Percentiles rank a stretch among this genome's conserved stretches.
Conservation (phyloP, 2,888 invertebrate species). For the Drosophila setosimentum region DNA sequence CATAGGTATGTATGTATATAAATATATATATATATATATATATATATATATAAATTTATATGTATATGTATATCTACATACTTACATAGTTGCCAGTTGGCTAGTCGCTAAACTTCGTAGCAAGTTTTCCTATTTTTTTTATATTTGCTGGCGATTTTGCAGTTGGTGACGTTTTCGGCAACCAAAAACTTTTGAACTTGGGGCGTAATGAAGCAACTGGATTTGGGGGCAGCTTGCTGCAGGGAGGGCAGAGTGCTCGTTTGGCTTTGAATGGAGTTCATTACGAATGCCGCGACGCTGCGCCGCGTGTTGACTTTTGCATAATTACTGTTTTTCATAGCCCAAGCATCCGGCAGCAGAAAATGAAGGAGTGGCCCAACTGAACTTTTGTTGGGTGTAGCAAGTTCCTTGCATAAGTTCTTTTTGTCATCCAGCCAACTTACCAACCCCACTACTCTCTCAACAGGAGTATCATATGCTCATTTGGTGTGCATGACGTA, state of each 20-base stretch:
- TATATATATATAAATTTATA: slow-evolving; percentile 1
- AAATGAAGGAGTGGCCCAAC: background rate
- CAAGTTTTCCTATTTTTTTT: slow-evolving; percentile 43
- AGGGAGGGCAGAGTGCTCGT: slow-evolving; percentile 64
- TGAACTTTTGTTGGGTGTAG: slow-evolving; percentile 28
- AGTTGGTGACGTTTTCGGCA: slow-evolving; percentile 78
- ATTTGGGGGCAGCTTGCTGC: background rate
- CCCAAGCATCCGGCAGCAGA: slow-evolving; percentile 18
- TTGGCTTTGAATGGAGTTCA: slow-evolving; percentile 78
- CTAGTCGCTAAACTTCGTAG: slow-evolving; percentile 52
- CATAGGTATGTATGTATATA: background rate
- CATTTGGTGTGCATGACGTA: slow-evolving; percentile 78
- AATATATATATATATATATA: slow-evolving; percentile 1
- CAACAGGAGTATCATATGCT: too few species aligned
- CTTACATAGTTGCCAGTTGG: slow-evolving; percentile 49
- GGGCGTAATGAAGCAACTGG: slow-evolving; percentile 54
- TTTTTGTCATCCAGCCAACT: slow-evolving; percentile 24
- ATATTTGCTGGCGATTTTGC: slow-evolving; percentile 54
- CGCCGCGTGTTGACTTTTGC: slow-evolving; percentile 80
- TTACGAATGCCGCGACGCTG: slow-evolving; percentile 75
- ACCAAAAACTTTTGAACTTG: slow-evolving; percentile 77
- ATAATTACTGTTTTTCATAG: slow-evolving; percentile 75
- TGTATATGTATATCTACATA: slow-evolving; percentile 1
- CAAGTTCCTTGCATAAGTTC: slow-evolving; percentile 50
- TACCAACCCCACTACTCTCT: slow-evolving; percentile 5